phyloP scores from a whole-genome alignment of 2,797 vertebrate genomes.

The Chiloscyllium punctatum region DNA sequence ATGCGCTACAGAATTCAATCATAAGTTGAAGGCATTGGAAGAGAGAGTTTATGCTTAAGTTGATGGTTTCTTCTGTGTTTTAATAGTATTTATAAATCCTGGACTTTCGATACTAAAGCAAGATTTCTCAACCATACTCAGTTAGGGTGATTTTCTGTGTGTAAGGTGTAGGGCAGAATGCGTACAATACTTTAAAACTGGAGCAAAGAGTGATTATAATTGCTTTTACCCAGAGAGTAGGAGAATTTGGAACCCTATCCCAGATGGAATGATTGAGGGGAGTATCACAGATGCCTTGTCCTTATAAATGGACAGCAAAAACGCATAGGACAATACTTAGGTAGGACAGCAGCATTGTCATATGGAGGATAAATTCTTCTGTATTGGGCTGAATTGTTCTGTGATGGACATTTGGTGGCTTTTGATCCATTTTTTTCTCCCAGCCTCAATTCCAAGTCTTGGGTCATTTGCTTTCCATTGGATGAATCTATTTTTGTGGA shows the following conservation, averaged over 20 bases:
- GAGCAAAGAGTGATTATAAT: not conserved
- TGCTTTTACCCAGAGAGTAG: not conserved
- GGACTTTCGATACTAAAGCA: not conserved
- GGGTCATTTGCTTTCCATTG: no score
- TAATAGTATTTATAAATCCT: slow-evolving; percentile 27
- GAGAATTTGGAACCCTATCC: not conserved
- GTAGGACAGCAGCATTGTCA: no score
- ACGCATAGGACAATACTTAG: not conserved
- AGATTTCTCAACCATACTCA: not conserved
- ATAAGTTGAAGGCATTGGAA: slow-evolving; percentile 18
- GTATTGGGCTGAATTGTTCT: not conserved
- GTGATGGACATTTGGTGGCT: no score
- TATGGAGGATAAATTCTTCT: not conserved
- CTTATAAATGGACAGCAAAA: not conserved
- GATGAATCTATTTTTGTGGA: no score
- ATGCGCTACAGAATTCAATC: slow-evolving; percentile 2
- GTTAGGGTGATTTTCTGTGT: not conserved
- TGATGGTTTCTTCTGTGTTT: slow-evolving; percentile 15
- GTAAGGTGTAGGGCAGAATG: not conserved
- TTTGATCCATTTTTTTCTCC: no score
- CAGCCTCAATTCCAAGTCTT: no score
- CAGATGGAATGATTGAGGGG: not conserved
- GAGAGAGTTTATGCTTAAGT: slow-evolving; percentile 13
- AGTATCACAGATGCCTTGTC: not conserved
- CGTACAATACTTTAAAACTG: not conserved